These are phyloP conservation scores for Charadrius vociferus DNA, from an alignment of 2,113 vertebrate species.

Conservation along the genomic window DNA sequence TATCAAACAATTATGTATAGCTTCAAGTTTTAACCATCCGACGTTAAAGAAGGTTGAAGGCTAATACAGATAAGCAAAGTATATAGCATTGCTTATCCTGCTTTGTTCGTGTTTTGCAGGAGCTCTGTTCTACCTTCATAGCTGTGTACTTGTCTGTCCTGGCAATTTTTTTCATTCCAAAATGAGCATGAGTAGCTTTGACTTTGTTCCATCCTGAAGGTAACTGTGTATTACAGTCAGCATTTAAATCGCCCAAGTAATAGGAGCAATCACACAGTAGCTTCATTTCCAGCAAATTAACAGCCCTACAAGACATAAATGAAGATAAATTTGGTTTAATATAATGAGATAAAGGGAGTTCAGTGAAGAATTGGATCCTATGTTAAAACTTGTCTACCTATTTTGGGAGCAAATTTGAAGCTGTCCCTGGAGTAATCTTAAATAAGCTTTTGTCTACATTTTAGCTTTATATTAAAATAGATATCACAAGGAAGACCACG, in stretches of 20 bases:
- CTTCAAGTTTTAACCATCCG: neutral
- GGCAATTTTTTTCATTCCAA: neutral
- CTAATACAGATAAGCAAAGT: neutral
- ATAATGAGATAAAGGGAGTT: slow-evolving; percentile 60
- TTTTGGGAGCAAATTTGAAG: neutral
- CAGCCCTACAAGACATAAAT: slow-evolving; percentile 72
- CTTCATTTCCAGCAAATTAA: slow-evolving; percentile 83
- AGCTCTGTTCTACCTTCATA: neutral
- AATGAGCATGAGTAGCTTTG: slow-evolving; percentile 61
- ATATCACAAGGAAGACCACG: neutral
- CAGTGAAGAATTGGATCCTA: slow-evolving; percentile 48
- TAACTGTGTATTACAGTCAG: slow-evolving; percentile 87
- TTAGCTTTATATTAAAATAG: neutral
- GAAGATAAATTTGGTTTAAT: slow-evolving; percentile 77
- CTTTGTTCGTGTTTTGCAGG: neutral
- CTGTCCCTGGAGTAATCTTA: neutral
- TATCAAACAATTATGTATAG: too few species aligned
- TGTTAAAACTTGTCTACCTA: neutral
- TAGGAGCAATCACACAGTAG: slow-evolving; percentile 86
- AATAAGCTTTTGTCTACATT: neutral
- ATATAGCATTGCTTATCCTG: neutral
- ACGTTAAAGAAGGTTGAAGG: neutral
- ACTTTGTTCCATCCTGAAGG: slow-evolving; percentile 80
- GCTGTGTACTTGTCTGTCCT: neutral
- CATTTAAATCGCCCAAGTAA: slow-evolving; percentile 84